phyloP scores from a whole-genome alignment of 2,888 invertebrate genomes.

The Imbricaverruca yamaguchii region DNA sequence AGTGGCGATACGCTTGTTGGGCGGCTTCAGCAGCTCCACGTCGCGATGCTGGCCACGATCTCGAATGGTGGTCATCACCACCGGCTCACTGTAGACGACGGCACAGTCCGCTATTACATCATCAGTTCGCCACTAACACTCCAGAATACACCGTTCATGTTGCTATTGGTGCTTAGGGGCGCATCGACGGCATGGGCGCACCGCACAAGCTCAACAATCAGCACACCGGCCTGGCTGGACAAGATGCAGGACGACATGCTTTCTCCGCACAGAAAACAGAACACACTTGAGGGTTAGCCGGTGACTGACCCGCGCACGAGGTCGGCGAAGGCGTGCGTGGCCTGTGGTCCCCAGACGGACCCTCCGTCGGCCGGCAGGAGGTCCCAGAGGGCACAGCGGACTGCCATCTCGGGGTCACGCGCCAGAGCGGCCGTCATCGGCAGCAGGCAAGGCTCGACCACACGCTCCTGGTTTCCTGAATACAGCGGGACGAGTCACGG shows the following conservation, averaged over 20 bases:
- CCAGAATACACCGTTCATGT: too few species aligned
- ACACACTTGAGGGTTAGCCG: too few species aligned
- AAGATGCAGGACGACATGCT: too few species aligned
- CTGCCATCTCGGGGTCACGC: neutral
- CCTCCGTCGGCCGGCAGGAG: slow-evolving; percentile 2
- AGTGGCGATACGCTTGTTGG: slow-evolving; percentile 35
- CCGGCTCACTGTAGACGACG: neutral
- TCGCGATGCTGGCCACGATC: slow-evolving; percentile 25
- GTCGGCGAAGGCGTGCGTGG: neutral
- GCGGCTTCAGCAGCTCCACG: slow-evolving; percentile 32
- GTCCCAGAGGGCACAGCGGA: neutral
- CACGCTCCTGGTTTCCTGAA: slow-evolving; percentile 5
- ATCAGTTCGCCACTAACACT: too few species aligned
- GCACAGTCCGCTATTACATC: too few species aligned
- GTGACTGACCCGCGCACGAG: neutral
- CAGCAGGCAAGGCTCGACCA: neutral
- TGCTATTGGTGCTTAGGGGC: too few species aligned
- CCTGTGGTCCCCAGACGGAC: neutral
- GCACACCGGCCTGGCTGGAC: too few species aligned
- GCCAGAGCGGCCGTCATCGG: neutral
- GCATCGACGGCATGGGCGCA: too few species aligned
- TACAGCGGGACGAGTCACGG: neutral
- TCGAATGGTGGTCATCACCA: slow-evolving; percentile 1
- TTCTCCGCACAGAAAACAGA: too few species aligned
- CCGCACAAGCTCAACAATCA: too few species aligned